A percentile compares a stretch with the other conserved stretches of the same genome.
Conservation (phyloP, 2,888 invertebrate species). For the Drosophila hawaiiensis region DNA sequence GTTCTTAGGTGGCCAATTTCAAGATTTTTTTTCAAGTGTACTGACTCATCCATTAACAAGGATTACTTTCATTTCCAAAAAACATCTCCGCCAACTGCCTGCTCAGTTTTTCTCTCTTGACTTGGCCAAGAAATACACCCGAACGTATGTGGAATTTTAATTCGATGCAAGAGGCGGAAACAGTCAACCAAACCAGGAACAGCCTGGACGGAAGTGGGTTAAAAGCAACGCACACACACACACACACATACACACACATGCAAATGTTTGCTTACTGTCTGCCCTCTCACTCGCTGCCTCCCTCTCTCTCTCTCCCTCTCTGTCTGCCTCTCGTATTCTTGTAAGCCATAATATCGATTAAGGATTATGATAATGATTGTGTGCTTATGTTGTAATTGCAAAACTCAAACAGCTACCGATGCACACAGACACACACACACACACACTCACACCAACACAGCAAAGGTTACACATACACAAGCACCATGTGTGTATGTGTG, state of each 20-base stretch:
- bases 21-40: constrained; percentile 22
- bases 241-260: constrained; percentile 16
- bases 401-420: constrained; percentile 69
- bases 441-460: constrained; percentile 4
- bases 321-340: constrained; percentile 29
- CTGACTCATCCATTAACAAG: constrained; percentile 67
- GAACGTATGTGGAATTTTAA: constrained; percentile 73
- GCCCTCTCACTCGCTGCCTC: background rate
- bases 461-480: constrained; percentile 37
- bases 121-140: constrained; percentile 47
- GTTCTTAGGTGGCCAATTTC: background rate
- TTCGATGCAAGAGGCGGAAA: constrained; percentile 64
- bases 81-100: constrained; percentile 18
- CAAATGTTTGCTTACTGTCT: constrained; percentile 50
- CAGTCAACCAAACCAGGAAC: constrained; percentile 50
- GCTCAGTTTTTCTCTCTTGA: constrained; percentile 27
- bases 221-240: constrained; percentile 50
- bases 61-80: constrained; percentile 52
- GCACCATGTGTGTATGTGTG: constrained; percentile 11
- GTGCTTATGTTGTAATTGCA: constrained; percentile 84
- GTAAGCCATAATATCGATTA: constrained; percentile 84
- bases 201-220: constrained; percentile 68
- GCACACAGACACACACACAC: constrained; percentile 22
- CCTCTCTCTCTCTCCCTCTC: background rate
- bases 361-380: constrained; percentile 85